These are phyloP conservation scores for Saxicola maurus DNA, from an alignment of 2,797 vertebrate species.

Conservation along the genomic window DNA sequence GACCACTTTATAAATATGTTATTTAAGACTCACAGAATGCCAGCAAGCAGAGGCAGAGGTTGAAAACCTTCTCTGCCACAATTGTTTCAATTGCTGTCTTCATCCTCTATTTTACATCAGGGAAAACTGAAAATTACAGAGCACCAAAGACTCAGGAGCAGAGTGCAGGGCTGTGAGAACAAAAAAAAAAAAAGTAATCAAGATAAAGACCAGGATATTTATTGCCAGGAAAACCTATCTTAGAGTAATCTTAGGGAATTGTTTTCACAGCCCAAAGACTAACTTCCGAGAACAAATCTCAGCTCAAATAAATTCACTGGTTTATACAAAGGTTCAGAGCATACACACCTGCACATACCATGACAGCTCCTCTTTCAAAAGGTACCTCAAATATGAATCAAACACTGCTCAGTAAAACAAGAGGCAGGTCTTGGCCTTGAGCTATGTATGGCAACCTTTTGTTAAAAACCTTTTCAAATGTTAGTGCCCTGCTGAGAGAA, in stretches of 20 bases:
- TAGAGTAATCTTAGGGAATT: not conserved
- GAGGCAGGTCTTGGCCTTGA: not conserved
- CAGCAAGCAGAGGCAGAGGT: not conserved
- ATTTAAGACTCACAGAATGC: not conserved
- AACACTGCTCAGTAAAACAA: not conserved
- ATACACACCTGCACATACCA: not conserved
- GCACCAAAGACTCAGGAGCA: not conserved
- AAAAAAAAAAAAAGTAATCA: not conserved
- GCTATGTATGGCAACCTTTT: not conserved
- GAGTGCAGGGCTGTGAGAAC: not conserved
- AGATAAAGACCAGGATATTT: not conserved
- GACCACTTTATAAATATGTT: not conserved
- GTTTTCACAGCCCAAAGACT: not conserved
- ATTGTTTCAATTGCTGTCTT: not conserved
- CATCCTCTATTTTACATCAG: not conserved
- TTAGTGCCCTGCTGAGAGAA: not conserved
- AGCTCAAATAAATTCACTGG: not conserved
- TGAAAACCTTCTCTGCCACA: not conserved
- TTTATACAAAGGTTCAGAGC: not conserved
- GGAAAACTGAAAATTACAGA: not conserved
- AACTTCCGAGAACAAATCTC: constrained; percentile 6
- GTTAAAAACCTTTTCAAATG: not conserved
- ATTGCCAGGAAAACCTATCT: not conserved
- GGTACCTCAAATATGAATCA: not conserved
- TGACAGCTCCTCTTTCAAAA: not conserved